A percentile compares a stretch with the other conserved stretches of the same genome.
Evolutionary conservation across 2,888 invertebrate genomes (phyloP).

Genomic region (Drosophila percnosoma): DNA sequence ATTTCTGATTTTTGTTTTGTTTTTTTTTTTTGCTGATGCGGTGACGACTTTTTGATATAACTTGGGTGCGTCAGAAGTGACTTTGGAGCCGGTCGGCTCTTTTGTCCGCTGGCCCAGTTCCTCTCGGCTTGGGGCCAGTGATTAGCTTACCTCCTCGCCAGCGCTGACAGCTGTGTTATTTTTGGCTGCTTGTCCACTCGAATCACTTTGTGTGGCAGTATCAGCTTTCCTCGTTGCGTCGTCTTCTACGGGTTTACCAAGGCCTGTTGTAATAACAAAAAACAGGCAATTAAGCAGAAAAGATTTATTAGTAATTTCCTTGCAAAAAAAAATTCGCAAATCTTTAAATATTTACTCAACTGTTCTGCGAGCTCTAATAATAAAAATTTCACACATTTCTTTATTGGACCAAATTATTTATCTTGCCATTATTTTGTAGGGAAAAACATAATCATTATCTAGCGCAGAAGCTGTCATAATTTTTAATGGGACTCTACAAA

Average conservation of each 20-base stretch:
- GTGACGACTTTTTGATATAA: slow-evolving; percentile 18
- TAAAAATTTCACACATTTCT: slow-evolving; percentile 37
- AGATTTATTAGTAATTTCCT: slow-evolving; percentile 25
- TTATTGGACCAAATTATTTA: slow-evolving; percentile 36
- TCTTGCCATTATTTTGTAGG: slow-evolving; percentile 13
- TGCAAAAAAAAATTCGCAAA: background rate
- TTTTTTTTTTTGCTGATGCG: background rate
- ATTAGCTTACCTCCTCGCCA: slow-evolving; percentile 64
- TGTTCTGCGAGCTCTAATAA: slow-evolving; percentile 6
- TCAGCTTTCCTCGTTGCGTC: slow-evolving; percentile 47
- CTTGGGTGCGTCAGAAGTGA: slow-evolving; percentile 46
- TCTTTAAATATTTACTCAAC: slow-evolving; percentile 38
- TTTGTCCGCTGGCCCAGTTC: slow-evolving; percentile 54
- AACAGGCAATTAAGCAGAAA: slow-evolving; percentile 56
- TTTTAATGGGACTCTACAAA: slow-evolving; percentile 18
- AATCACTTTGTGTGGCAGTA: slow-evolving; percentile 61
- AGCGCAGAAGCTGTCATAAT: slow-evolving; percentile 19
- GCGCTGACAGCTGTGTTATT: slow-evolving; percentile 69
- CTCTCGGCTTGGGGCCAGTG: slow-evolving; percentile 2
- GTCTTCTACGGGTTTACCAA: slow-evolving; percentile 57
- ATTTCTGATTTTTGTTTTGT: background rate
- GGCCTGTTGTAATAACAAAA: slow-evolving; percentile 45
- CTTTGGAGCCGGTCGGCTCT: slow-evolving; percentile 21
- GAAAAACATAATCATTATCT: background rate
- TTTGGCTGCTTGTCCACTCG: slow-evolving; percentile 50